Evolutionary conservation across 2,113 vertebrate genomes (phyloP).

Genomic region (Strix uralensis): DNA sequence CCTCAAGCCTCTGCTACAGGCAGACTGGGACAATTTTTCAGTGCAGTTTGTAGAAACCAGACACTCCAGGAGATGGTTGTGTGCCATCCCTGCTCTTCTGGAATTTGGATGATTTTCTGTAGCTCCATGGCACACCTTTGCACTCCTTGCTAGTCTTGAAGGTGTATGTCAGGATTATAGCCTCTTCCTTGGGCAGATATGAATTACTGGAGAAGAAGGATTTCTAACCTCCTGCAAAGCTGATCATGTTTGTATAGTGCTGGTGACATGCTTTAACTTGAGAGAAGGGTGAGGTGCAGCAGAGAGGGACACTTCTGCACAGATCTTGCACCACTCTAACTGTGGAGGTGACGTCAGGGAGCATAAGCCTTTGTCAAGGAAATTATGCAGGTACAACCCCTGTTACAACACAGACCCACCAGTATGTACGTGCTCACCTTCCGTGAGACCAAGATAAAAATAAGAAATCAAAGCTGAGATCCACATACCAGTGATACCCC

Average conservation of each 20-base stretch:
- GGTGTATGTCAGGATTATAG: neutral
- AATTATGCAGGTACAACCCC: neutral
- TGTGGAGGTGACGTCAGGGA: neutral
- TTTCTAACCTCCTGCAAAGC: neutral
- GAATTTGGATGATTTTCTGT: neutral
- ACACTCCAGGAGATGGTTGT: neutral
- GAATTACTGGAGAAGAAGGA: neutral
- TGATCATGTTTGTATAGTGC: neutral
- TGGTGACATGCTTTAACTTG: neutral
- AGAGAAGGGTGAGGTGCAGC: neutral
- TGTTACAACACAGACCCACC: neutral
- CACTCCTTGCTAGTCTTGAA: neutral
- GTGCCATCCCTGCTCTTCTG: neutral
- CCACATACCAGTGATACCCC: neutral
- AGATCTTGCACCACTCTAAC: neutral
- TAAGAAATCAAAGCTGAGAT: neutral
- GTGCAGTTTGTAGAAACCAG: neutral
- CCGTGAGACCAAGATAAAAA: neutral
- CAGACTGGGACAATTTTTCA: neutral
- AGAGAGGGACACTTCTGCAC: neutral
- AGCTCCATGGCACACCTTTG: neutral
- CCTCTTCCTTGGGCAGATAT: neutral
- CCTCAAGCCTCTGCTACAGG: neutral
- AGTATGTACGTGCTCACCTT: rapidly evolving
- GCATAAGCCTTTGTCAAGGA: neutral